Evolutionary conservation across 2,113 vertebrate genomes (phyloP), one percentile per base, ranked within the genome.

Genomic region (Pluvialis apricaria): DNA sequence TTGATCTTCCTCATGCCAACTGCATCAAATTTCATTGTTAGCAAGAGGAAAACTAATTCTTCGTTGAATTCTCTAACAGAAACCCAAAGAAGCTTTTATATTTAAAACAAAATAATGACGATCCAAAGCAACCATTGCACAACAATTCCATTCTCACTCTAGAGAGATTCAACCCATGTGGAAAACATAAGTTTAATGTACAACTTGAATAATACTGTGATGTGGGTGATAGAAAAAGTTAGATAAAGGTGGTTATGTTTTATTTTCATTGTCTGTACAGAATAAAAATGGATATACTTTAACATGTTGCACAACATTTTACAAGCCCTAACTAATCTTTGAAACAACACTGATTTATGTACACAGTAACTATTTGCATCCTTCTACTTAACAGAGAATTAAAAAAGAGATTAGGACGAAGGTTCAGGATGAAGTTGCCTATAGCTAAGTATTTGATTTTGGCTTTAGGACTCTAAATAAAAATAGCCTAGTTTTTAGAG

Each of bases 341-440:
- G 47, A 84, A 94, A 95, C 93, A 94, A 97, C 71, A 66, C 40
- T 78, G 69, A 71, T 81, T 88, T 92, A 73, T 92, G 57, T 89
- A 96, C 69, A 86, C 52, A 78, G 81, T 54, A 91, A 94, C 83
- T 91, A 79, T 92, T 94, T 91, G n/a, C 83, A 86, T 89, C 86
- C 80, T 94, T 81, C 77, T 95, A 73, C 86, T 90, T 72, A 94
- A 42, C 51, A 77, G 71, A 94, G 69, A 78, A 94, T 86, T 96
- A 83, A 94, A 70, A 71, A 83, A 83, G 82, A 88, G 87, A 82
- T 93, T 96, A 94, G 57, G 86, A 94, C 80, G 64, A 92, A 95
- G 69, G 83, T 92, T 96, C 80, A 91, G 77, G 61, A 88, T 86
- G 64, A 92, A 92, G 81, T 89, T 92, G 52, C 77, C 83, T 89